Evolutionary conservation across 2,888 invertebrate species (phyloP), one percentile per base, ranked within the genome.

Genomic region (Apocheima hispidaria): DNA sequence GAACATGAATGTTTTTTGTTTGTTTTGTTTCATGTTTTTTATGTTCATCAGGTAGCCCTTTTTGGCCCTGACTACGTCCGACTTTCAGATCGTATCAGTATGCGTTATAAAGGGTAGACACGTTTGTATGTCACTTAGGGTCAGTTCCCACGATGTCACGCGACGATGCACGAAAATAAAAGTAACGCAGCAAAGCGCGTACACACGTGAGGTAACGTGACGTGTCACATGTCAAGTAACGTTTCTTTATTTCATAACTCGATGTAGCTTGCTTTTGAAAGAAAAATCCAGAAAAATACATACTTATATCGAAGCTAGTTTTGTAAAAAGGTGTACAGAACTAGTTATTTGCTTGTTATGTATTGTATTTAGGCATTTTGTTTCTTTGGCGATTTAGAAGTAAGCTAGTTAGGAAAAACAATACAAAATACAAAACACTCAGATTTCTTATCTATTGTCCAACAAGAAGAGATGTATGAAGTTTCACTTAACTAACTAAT

Each of bases 81-180:
- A 20, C 23, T 16, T 18, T 9, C 14, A 41, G 60, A 64, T 60
- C 5, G 20, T 36, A 63, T 66, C 63, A 55, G 26, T 46, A 55
- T 49, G 55, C 20, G 16, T n/a, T 21, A 51, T 41, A 38, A 5
- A 52, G 55, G 30, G 51, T 21, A 57, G 38, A 28, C 28, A 28
- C 48, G 59, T 44, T 60, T 33, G 58, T 46, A 16, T 66, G 66
- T 69, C 66, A 61, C 63, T 56, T 18, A 28, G 52, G 56, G 44
- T 43, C 55, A 51, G 23, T 55, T 69, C 69, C 55, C 69, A 69
- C 67, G 69, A 62, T 60, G 48, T 26, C 7, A 55, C 51, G 40
- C 33, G 46, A 46, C 23, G 61, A 59, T 54, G 58, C 43, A 51
- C 55, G 50, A 43, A 41, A 64, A 59, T 40, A 64, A 36, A 49